Conservation (phyloP, 1,140 invertebrate species). For the Drosophila nannoptera region DNA sequence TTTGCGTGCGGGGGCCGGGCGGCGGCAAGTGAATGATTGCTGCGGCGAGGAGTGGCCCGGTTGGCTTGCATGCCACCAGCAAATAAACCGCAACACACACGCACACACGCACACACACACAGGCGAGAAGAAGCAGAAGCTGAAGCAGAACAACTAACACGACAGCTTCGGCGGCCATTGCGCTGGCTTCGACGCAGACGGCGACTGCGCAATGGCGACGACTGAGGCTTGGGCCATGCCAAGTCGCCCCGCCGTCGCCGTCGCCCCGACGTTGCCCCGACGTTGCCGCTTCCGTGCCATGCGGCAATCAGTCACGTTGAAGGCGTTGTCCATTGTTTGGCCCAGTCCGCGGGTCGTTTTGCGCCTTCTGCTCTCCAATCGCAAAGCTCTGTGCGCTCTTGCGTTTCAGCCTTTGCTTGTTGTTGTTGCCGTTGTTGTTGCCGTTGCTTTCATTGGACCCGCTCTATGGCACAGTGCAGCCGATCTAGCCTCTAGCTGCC, state of each 20-base stretch:
- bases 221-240: constrained; percentile 16
- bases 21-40: neutral
- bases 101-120: constrained; percentile 68
- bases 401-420: constrained; percentile 16
- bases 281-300: constrained; percentile 64
- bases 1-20: constrained; percentile 11
- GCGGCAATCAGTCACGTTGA: constrained; percentile 73
- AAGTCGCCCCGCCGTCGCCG: constrained; percentile 12
- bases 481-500: neutral
- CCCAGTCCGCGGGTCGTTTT: constrained; percentile 48
- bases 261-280: constrained; percentile 13
- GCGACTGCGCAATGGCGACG: constrained; percentile 65
- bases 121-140: constrained; percentile 30
- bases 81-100: constrained; percentile 57
- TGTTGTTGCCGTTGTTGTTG: neutral
- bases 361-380: constrained; percentile 59
- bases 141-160: constrained; percentile 25
- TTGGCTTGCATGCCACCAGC: constrained; percentile 69
- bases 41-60: constrained; percentile 16
- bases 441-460: constrained; percentile 15
- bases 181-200: constrained; percentile 47
- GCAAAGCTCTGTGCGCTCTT: constrained; percentile 57
- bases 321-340: constrained; percentile 66
- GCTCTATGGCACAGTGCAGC: neutral
- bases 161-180: constrained; percentile 66